These are phyloP conservation scores for Argentina silus DNA, from an alignment of 2,797 vertebrate species.

Conservation along the genomic window DNA sequence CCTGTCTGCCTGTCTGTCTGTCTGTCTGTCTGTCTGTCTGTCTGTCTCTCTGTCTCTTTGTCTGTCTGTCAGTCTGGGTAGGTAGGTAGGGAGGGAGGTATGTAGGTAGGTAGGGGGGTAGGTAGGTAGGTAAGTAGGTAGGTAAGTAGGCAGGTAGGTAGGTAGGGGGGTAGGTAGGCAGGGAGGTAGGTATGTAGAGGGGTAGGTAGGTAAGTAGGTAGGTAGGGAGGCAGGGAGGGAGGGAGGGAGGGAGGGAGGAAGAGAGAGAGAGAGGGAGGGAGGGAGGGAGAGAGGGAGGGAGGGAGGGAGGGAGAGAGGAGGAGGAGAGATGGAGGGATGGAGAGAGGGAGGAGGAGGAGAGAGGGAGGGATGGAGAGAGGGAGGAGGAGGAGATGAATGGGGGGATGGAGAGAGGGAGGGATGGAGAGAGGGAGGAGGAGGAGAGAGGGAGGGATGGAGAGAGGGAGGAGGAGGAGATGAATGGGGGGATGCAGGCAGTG, in stretches of 20 bases:
- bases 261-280: neutral
- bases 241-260: neutral
- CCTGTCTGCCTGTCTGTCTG: no score
- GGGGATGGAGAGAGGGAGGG: neutral
- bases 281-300: no score
- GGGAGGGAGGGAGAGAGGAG: neutral
- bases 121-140: no score
- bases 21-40: no score
- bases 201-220: neutral
- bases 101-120: no score
- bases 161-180: neutral
- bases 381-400: neutral
- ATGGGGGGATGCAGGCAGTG: neutral
- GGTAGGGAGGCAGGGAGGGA: neutral
- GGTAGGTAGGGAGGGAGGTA: no score
- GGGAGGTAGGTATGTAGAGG: neutral
- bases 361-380: neutral
- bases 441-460: neutral
- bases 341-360: neutral
- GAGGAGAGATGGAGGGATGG: neutral
- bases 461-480: constrained; percentile 8
- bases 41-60: no score
- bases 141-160: neutral
- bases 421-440: neutral
- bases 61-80: no score